Conservation (phyloP, 2,113 vertebrate species). For the Lepidothrix coronata region DNA sequence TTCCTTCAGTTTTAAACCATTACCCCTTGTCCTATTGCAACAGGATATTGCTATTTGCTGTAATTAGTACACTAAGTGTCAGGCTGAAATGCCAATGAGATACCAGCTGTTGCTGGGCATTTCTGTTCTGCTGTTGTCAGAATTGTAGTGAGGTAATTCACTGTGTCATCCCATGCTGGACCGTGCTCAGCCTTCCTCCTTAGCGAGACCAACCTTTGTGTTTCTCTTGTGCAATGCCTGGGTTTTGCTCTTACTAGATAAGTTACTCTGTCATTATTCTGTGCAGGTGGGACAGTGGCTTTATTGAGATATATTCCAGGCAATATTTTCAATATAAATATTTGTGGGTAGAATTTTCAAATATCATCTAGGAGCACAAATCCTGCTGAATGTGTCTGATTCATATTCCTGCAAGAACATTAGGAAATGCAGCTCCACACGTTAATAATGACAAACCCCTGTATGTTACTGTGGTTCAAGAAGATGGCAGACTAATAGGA, state of each 20-base stretch:
- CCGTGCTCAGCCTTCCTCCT: background rate
- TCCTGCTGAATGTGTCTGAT: conserved; percentile 21
- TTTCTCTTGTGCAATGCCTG: background rate
- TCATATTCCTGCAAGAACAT: conserved; percentile 9
- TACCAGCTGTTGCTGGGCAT: background rate
- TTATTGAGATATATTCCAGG: conserved; percentile 40
- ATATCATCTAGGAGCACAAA: conserved; percentile 22
- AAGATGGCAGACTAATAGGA: background rate
- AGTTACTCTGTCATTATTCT: background rate
- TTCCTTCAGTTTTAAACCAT: background rate
- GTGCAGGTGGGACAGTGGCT: background rate
- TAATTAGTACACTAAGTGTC: background rate
- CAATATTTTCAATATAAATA: conserved; percentile 55
- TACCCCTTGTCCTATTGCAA: background rate
- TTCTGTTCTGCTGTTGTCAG: background rate
- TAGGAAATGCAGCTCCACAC: background rate
- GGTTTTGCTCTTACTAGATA: background rate
- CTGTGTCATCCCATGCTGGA: background rate
- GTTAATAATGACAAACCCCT: background rate
- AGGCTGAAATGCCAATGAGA: background rate
- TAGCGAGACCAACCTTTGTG: background rate
- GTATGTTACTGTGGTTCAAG: background rate
- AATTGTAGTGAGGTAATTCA: background rate
- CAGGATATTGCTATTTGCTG: background rate
- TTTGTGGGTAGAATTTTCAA: conserved; percentile 36